Evolutionary conservation across 2,888 invertebrate genomes (phyloP), one percentile per base, ranked within the genome.

Genomic region (Linyphia triangularis): DNA sequence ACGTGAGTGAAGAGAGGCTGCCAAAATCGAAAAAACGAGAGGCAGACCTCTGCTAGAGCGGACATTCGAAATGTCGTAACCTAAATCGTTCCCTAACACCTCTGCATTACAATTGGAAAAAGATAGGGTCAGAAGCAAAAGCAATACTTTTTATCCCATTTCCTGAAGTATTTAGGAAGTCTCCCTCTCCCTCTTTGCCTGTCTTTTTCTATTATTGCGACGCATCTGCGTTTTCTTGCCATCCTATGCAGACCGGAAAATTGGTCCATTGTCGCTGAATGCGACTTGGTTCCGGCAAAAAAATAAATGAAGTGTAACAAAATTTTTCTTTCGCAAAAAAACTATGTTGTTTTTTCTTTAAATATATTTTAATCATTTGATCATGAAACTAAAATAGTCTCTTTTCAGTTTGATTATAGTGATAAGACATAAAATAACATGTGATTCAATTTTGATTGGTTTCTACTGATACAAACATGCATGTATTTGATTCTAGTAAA

Each of bases 251-350:
- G 72, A 37, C 73, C 63, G 83, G 59, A 83, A 83, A 83, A 83
- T 83, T 83, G 83, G 63, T 51, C 73, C 43, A 83, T 83, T 83
- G 83, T 83, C 72, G 37, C 73, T 22, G 24, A 65, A 24, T 30
- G 40, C n/a, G 77, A 37, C 24, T 24, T 28, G 13, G 51, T 69
- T 28, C 79, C 51, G 40, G 65, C 13, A 75, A 61, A 57, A 51
- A 59, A 26, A 77, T 85, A 81, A 70, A 37, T 81, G 43, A 9
- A 51, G 51, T 13, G 51, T n/a, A 51, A n/a, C n/a, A 13, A 51
- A 13, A n/a, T 10, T 43, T 43, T 43, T 43, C n/a, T 16, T 43
- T n/a, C n/a, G 1, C 1, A n/a, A 2, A 43, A 43, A 1, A 43
- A 43, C 13, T n/a, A n/a, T n/a, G n/a, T 28, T 63, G 9, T 28